Evolutionary conservation across 2,797 vertebrate genomes (phyloP).

Genomic region (Lemur catta): DNA sequence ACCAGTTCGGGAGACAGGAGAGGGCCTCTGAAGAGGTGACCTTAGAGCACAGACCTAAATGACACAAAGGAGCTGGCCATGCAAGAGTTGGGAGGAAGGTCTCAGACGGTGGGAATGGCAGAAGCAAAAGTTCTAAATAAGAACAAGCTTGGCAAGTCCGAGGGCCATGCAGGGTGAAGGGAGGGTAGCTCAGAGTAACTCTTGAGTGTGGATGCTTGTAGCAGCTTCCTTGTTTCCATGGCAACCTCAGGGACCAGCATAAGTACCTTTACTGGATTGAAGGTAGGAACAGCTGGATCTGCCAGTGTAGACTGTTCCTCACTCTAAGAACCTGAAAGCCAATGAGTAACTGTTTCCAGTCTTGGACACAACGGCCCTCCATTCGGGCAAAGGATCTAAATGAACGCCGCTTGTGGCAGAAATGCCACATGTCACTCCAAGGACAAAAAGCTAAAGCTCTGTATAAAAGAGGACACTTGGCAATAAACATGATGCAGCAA

Average conservation of each 20-base stretch:
- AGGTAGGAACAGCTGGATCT: background rate
- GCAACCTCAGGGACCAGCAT: background rate
- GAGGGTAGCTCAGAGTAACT: background rate
- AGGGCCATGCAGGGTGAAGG: accelerated
- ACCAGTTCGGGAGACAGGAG: accelerated
- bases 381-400: accelerated
- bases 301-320: background rate
- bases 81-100: no score
- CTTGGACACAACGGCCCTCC: background rate
- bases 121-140: background rate
- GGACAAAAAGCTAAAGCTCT: accelerated
- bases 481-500: accelerated
- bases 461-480: accelerated
- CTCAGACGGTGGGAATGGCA: background rate
- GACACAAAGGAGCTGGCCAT: background rate
- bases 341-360: accelerated
- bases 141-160: background rate
- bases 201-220: background rate
- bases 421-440: accelerated
- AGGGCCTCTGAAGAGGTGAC: background rate
- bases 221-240: background rate
- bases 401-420: accelerated
- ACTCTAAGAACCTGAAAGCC: background rate
- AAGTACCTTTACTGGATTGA: background rate
- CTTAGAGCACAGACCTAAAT: background rate